Base-by-base conservation (phyloP, 2,797 vertebrate genomes). In the Sebastes kiyomatsui region DNA sequence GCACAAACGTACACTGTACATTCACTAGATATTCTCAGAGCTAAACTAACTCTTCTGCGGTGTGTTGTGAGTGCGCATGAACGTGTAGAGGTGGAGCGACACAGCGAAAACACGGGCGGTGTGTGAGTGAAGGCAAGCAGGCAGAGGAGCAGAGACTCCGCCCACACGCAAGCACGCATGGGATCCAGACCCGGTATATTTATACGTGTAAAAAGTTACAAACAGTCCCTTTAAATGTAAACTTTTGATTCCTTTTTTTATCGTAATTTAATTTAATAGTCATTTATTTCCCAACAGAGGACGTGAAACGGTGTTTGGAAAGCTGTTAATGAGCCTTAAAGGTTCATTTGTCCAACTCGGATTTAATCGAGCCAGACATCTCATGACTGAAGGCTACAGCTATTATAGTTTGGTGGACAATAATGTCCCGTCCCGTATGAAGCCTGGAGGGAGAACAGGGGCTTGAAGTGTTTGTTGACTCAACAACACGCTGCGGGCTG, bases 401-500 rank as follows among this genome's bases (percentile, higher is more conserved):
- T 72, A 1, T 52, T 68, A 46, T 54, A 52, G 22, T 67, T 65
- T 68, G 5, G 20, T 71, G 25, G 64, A 67, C n/a, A 55, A 22
- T 78, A 85, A 84, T 76, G 75, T 81, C 77, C 72, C 67, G 38
- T 22, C 38, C 14, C 23, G 4, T 38, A 14, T 6, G 59, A 75
- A 46, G 33, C 68, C 78, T 79, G 72, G 79, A 81, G 70, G 73
- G 35, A 69, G 74, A 33, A 81, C 61, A 33, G 42, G 54, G 72
- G 68, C 62, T 80, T 64, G 35, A 54, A 5, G 68, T 93, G 90
- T 95, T 95, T 96, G 90, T 93, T 93, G 88, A 86, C 88, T 77
- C 90, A 95, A 95, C 94, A 95, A 8, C 16, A 11, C 1, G 79
- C 91, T 95, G 91, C 83, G 91, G 94, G 93, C 80, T 76, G 88